A percentile compares a stretch with the other conserved stretches of the same genome.
These are phyloP conservation scores for Crocallis elinguaria DNA, from an alignment of 2,888 invertebrate species.

Conservation along the genomic window DNA sequence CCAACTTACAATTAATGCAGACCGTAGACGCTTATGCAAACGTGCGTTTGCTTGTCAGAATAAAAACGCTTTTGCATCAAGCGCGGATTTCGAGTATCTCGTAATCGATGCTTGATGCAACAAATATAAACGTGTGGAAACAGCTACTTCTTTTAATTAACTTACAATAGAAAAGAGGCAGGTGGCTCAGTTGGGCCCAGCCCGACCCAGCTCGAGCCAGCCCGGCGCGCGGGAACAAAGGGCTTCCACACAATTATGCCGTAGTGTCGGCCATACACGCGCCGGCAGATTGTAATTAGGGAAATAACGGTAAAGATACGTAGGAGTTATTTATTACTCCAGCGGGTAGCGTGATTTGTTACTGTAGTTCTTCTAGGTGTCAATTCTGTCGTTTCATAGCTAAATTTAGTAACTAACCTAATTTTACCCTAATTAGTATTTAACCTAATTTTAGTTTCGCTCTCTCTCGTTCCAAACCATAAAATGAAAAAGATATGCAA, in stretches of 20 bases:
- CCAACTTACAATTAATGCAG: conserved; percentile 17
- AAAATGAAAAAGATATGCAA: too few relatives aligned
- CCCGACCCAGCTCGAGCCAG: not conserved
- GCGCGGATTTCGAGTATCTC: too few relatives aligned
- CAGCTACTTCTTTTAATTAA: conserved; percentile 24
- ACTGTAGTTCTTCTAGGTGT: too few relatives aligned
- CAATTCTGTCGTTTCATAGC: too few relatives aligned
- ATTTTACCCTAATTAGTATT: too few relatives aligned
- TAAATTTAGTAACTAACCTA: too few relatives aligned
- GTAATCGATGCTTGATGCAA: too few relatives aligned
- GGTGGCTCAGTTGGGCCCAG: not conserved
- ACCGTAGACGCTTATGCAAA: not conserved
- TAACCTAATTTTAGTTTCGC: too few relatives aligned
- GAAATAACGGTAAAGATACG: conserved; percentile 3
- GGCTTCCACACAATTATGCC: conserved; percentile 21
- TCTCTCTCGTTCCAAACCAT: too few relatives aligned
- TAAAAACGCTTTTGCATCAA: too few relatives aligned
- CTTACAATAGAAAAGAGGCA: conserved; percentile 24
- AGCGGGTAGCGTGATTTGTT: too few relatives aligned
- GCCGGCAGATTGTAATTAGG: conserved; percentile 16
- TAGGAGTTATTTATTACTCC: not conserved
- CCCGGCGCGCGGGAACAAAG: conserved; percentile 18
- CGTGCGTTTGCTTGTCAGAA: too few relatives aligned
- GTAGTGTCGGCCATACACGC: not conserved
- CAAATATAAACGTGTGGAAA: not conserved